phyloP scores from a whole-genome alignment of 2,113 vertebrate genomes.

The Salvelinus sp. region DNA sequence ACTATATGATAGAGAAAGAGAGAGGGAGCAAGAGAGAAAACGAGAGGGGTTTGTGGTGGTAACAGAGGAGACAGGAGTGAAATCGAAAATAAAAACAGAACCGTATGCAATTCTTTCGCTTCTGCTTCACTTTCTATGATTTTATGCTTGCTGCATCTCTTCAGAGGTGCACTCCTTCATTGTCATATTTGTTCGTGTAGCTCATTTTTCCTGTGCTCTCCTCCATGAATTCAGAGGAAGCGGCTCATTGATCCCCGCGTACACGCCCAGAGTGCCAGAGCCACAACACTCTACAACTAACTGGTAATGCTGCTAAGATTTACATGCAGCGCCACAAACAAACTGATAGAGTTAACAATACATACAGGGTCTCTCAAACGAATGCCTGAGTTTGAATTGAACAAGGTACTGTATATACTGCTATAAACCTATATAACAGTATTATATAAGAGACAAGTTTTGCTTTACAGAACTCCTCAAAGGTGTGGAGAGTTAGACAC shows the following conservation, averaged over 20 bases:
- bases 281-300: conserved; percentile 59
- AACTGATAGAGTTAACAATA: conserved; percentile 34
- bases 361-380: conserved; percentile 1
- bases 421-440: no score
- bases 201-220: conserved; percentile 68
- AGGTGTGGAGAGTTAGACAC: no score
- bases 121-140: conserved; percentile 65
- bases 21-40: conserved; percentile 6
- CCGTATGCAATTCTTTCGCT: conserved; percentile 66
- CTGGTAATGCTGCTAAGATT: conserved; percentile 46
- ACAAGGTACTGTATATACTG: background rate
- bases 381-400: conserved; percentile 13
- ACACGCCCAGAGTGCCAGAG: conserved; percentile 65
- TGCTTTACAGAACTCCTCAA: no score
- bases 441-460: no score
- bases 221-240: conserved; percentile 69
- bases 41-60: background rate
- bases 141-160: conserved; percentile 74
- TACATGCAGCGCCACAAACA: conserved; percentile 23
- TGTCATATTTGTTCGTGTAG: conserved; percentile 77
- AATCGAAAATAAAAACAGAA: conserved; percentile 66
- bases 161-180: conserved; percentile 79
- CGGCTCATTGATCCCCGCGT: conserved; percentile 75
- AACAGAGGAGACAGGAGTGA: conserved; percentile 59
- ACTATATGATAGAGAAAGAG: conserved; percentile 38